These are phyloP conservation scores for Drosophila borborema DNA, from an alignment of 2,888 invertebrate species.

Conservation along the genomic window DNA sequence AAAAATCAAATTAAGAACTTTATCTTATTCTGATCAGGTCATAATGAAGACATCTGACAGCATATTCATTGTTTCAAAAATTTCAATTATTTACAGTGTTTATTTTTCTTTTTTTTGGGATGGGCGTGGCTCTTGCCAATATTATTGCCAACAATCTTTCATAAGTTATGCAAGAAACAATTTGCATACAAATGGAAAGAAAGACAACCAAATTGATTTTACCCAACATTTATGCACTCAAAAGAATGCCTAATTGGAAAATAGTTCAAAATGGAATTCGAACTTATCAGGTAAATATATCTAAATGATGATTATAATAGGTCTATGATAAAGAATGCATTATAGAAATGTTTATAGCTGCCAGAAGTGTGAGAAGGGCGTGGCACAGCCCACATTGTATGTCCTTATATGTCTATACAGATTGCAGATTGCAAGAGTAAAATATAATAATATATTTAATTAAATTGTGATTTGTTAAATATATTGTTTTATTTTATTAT, in stretches of 20 bases:
- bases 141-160: background rate
- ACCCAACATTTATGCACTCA: background rate
- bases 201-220: background rate
- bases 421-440: no score
- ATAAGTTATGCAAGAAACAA: slow-evolving; percentile 1
- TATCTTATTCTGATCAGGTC: no score
- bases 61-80: background rate
- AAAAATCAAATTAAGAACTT: background rate
- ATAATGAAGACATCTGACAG: background rate
- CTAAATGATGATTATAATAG: background rate
- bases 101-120: background rate
- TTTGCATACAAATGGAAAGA: slow-evolving; percentile 5
- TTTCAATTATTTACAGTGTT: background rate
- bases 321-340: no score
- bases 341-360: no score
- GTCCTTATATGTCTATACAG: no score
- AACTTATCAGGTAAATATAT: background rate
- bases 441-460: no score
- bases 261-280: background rate
- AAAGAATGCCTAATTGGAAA: slow-evolving; percentile 6
- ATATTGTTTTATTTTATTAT: no score
- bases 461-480: no score
- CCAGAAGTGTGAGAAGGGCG: no score
- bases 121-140: background rate
- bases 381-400: no score